Evolutionary conservation across 2,888 invertebrate genomes (phyloP).

Genomic region (Neelides folsomi): DNA sequence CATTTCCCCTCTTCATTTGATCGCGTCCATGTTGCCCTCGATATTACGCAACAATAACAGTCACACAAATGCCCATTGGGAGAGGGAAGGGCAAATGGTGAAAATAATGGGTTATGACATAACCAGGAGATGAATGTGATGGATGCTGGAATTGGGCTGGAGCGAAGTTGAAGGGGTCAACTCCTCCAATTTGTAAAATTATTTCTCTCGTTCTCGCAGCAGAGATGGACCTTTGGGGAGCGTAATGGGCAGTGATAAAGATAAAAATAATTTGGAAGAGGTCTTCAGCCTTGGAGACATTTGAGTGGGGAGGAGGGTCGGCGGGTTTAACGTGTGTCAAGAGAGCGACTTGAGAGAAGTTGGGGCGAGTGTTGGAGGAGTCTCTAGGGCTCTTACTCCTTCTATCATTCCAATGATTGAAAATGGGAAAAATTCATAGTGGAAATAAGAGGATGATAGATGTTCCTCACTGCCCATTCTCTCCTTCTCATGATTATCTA

Average conservation of each 20-base stretch:
- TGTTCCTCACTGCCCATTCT: no score
- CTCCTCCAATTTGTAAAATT: no score
- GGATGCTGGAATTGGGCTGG: no score
- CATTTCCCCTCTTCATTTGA: conserved; percentile 2
- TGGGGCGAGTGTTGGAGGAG: conserved; percentile 13
- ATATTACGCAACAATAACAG: no score
- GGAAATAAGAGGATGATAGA: conserved; percentile 3
- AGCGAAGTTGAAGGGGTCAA: no score
- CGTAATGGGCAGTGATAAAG: neutral
- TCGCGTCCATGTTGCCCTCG: no score
- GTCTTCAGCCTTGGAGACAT: neutral
- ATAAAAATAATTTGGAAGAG: neutral
- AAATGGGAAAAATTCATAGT: conserved; percentile 17
- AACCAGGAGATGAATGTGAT: no score
- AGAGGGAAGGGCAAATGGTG: no score
- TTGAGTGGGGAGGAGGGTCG: neutral
- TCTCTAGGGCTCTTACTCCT: conserved; percentile 12
- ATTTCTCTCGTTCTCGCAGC: no score
- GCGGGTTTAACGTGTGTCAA: conserved; percentile 19
- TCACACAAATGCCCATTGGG: no score
- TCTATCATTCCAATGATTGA: conserved; percentile 18
- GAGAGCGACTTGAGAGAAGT: conserved; percentile 13
- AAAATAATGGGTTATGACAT: no score
- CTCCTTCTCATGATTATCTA: conserved; percentile 14
- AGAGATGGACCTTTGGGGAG: neutral